Percentiles rank a stretch among this genome's conserved stretches.
These are phyloP conservation scores for Trachelipus rathkii DNA, from an alignment of 1,140 invertebrate genomes.

Conservation along the genomic window DNA sequence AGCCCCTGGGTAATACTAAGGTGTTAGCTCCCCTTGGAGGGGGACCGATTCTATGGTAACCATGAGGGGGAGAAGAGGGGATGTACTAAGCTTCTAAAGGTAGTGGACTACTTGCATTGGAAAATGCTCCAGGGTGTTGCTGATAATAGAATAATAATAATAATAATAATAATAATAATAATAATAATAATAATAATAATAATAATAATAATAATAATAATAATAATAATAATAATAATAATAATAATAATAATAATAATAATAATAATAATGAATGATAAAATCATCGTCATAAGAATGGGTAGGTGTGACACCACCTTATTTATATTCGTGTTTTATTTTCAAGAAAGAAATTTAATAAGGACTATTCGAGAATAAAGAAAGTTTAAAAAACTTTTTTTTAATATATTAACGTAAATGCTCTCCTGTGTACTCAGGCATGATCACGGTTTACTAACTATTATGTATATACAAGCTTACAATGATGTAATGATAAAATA, in stretches of 20 bases:
- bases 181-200: slow-evolving; percentile 19
- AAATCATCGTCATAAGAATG: too few species aligned
- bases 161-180: slow-evolving; percentile 15
- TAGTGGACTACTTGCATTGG: slow-evolving; percentile 45
- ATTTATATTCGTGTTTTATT: too few species aligned
- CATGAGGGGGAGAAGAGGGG: slow-evolving; percentile 45
- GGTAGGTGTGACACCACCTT: too few species aligned
- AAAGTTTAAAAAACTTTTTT: too few species aligned
- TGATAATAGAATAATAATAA: slow-evolving; percentile 31
- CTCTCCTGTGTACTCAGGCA: too few species aligned
- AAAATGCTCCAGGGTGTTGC: slow-evolving; percentile 45
- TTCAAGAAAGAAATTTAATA: background rate
- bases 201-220: slow-evolving; percentile 21
- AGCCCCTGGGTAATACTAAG: slow-evolving; percentile 48
- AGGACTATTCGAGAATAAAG: too few species aligned
- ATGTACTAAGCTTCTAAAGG: slow-evolving; percentile 46
- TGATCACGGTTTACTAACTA: too few species aligned
- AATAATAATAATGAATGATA: slow-evolving; percentile 7
- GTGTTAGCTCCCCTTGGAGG: slow-evolving; percentile 33
- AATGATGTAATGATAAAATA: too few species aligned
- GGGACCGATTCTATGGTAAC: slow-evolving; percentile 46
- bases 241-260: slow-evolving; percentile 15
- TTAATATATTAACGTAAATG: too few species aligned
- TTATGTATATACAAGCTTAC: too few species aligned
- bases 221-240: slow-evolving; percentile 23